Conservation (phyloP, 2,888 invertebrate species). For the Amphiduros pacificus region DNA sequence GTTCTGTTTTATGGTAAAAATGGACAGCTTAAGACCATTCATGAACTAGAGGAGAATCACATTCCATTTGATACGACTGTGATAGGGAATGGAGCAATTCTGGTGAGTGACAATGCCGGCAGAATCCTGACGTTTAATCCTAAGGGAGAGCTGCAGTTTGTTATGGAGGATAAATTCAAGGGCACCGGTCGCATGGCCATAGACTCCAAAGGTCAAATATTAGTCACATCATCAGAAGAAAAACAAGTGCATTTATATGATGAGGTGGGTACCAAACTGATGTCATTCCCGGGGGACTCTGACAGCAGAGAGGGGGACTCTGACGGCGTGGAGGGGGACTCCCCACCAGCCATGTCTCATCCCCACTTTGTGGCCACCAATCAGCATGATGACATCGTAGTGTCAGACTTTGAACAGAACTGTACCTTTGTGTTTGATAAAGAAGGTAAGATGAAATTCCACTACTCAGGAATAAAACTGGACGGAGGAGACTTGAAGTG, state of each 20-base stretch:
- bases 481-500: conserved; percentile 18
- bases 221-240: conserved; percentile 18
- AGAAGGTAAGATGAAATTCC: neutral
- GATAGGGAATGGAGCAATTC: conserved; percentile 5
- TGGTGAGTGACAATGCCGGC: conserved; percentile 20
- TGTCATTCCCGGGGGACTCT: conserved; percentile 1
- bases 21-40: conserved; percentile 6
- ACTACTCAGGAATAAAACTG: conserved; percentile 1
- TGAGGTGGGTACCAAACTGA: conserved; percentile 3
- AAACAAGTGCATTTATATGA: conserved; percentile 11
- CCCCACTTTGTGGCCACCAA: conserved; percentile 16
- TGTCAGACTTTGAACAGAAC: conserved; percentile 10
- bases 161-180: conserved; percentile 14
- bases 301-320: neutral
- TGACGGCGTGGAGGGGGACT: neutral
- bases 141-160: neutral
- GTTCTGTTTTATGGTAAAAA: conserved; percentile 16
- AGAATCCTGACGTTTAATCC: conserved; percentile 5
- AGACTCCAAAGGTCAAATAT: conserved; percentile 4
- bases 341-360: conserved; percentile 1
- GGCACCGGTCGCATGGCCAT: conserved; percentile 19
- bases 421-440: conserved; percentile 5
- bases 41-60: conserved; percentile 10
- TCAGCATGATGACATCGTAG: conserved; percentile 3
- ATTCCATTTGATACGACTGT: conserved; percentile 15